Evolutionary conservation across 2,888 invertebrate species (phyloP).

Genomic region (Cabera pusaria): DNA sequence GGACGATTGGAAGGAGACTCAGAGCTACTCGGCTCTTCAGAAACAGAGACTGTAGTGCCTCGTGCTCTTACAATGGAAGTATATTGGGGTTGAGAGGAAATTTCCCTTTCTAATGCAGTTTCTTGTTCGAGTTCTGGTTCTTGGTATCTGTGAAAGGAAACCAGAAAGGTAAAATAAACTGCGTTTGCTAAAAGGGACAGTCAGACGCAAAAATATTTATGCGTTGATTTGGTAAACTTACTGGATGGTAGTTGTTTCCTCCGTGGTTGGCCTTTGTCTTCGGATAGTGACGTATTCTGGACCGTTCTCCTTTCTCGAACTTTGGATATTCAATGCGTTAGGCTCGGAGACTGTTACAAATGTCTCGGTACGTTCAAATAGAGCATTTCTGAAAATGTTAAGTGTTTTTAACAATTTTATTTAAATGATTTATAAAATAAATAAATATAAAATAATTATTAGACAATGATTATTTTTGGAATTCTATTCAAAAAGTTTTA

Average conservation of each 20-base stretch:
- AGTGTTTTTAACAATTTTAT: too few relatives aligned
- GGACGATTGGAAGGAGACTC: conserved; percentile 56
- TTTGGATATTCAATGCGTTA: conserved; percentile 53
- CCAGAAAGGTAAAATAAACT: not conserved
- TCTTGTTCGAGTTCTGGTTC: conserved; percentile 57
- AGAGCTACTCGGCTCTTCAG: conserved; percentile 41
- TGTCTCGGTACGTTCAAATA: conserved; percentile 67
- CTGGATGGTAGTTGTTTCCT: conserved; percentile 75
- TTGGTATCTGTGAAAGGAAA: conserved; percentile 52
- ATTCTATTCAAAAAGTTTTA: too few relatives aligned
- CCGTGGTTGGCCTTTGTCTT: conserved; percentile 80
- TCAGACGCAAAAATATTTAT: not conserved
- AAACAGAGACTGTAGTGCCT: conserved; percentile 51
- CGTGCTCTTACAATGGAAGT: conserved; percentile 65
- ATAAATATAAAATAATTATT: not conserved
- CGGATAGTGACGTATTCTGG: conserved; percentile 88
- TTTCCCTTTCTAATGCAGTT: conserved; percentile 68
- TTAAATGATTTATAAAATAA: too few relatives aligned
- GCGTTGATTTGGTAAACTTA: conserved; percentile 63
- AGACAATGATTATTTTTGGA: too few relatives aligned
- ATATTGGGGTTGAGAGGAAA: conserved; percentile 71
- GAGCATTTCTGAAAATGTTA: conserved; percentile 62
- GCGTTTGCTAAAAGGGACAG: not conserved
- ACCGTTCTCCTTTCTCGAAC: conserved; percentile 57
- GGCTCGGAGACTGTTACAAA: conserved; percentile 56